A percentile compares a stretch with the other conserved stretches of the same genome.
phyloP scores from a whole-genome alignment of 2,797 vertebrate species.

The Pseudomugil tenellus region DNA sequence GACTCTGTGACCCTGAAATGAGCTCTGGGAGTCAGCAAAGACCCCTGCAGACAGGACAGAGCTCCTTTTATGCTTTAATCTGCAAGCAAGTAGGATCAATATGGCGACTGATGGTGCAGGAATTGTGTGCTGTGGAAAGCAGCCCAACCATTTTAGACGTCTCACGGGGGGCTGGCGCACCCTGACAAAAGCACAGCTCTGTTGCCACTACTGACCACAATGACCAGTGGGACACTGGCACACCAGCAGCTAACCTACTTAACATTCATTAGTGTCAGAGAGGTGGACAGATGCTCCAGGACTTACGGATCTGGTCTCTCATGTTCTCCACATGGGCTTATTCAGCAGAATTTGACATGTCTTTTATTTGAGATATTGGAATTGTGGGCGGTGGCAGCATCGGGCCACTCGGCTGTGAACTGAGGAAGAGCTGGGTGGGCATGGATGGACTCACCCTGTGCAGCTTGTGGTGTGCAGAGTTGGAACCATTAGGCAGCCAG shows the following conservation, averaged over 20 bases:
- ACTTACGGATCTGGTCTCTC: constrained; percentile 69
- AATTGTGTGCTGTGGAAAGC: constrained; percentile 88
- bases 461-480: constrained; percentile 30
- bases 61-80: constrained; percentile 93
- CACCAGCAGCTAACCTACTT: constrained; percentile 87
- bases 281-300: constrained; percentile 86
- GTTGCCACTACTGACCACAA: constrained; percentile 79
- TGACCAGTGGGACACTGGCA: constrained; percentile 86
- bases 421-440: constrained; percentile 59
- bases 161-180: constrained; percentile 81
- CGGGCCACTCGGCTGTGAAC: constrained; percentile 49
- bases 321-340: constrained; percentile 76
- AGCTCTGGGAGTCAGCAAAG: constrained; percentile 85
- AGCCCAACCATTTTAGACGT: constrained; percentile 77
- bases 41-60: constrained; percentile 87
- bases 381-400: constrained; percentile 55
- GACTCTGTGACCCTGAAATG: constrained; percentile 94
- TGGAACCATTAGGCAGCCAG: constrained; percentile 46
- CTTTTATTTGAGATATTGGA: constrained; percentile 67
- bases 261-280: constrained; percentile 89
- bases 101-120: constrained; percentile 86
- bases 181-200: constrained; percentile 79
- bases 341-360: constrained; percentile 69
- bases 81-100: constrained; percentile 92
- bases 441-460: constrained; percentile 73